Evolutionary conservation across 2,888 invertebrate species (phyloP), one percentile per base, ranked within the genome.

Genomic region (Opisthograptis luteolata): DNA sequence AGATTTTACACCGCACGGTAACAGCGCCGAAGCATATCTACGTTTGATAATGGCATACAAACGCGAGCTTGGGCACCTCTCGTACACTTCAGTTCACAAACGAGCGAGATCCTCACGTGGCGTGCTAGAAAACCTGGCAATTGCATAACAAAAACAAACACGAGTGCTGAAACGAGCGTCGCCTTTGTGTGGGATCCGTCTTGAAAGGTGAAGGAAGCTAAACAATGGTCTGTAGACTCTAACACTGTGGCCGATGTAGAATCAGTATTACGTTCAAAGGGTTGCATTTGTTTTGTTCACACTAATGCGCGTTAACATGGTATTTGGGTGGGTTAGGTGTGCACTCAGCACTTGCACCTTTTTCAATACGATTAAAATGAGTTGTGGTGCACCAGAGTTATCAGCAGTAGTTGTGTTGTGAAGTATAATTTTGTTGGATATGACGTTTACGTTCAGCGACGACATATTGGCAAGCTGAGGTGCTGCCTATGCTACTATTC

Each of bases 121-220:
- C 73, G 66, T 71, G 76, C 85, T 87, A 77, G 62, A 77, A 86
- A 87, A 83, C 82, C 81, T 76, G 80, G 83, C 53, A 88, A 87
- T 87, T 87, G 87, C 84, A 86, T 85, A 84, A 87, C 83, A 86
- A 87, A 85, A 87, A 86, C 84, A 87, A 86, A 85, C 79, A 83
- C 79, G 73, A 83, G 79, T 83, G 84, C 70, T 69, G 81, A 81
- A 82, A 84, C 86, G 80, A 83, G 81, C 79, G 72, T 71, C 66
- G 78, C 79, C 82, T 89, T 88, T 87, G 87, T 88, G 77, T 75
- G 75, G 76, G 75, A 84, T 82, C 76, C 79, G 73, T 83, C 82
- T 86, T 86, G 79, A 79, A 79, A 84, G 84, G 84, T 87, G 87
- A 84, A 87, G 86, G 81, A 84, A 87, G 80, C 85, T 84, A 87